Evolutionary conservation across 1,140 invertebrate species (phyloP), one percentile per base, ranked within the genome.

Genomic region (Theocolax elegans): DNA sequence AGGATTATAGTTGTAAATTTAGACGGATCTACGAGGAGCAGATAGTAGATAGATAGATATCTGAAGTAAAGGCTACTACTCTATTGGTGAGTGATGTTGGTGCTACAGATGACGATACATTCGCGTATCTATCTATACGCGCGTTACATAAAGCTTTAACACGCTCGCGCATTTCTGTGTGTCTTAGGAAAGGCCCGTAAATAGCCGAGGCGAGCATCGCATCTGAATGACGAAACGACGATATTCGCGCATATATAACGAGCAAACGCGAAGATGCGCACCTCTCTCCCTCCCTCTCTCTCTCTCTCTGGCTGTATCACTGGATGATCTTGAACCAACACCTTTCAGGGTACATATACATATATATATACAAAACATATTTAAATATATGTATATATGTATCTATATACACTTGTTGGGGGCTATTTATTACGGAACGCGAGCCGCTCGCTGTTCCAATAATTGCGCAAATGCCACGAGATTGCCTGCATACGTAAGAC

Each of bases 281-380:
- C 4, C n/a, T n/a, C n/a, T n/a, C n/a, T n/a, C n/a, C n/a, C n/a
- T n/a, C n/a, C n/a, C n/a, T n/a, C n/a, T n/a, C n/a, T n/a, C n/a
- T n/a, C n/a, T n/a, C n/a, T n/a, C n/a, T n/a, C n/a, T n/a, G n/a
- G n/a, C 76, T 77, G 78, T 80, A 80, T 81, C 77, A 75, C 71
- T 70, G 71, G 74, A 75, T 80, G 80, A 80, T 83, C 80, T 81
- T 82, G 80, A 83, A 83, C 79, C 78, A 81, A 82, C 80, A 82
- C 80, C 81, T 82, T 80, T 80, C 79, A 79, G 79, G 77, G 75
- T 75, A 82, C 76, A 79, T 77, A 77, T 76, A 74, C 67, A 74
- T 75, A 79, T 81, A 80, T 82, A 79, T 80, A 78, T 13, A 54
- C 25, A 49, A 7, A 12, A 13, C 8, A 49, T 17, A 21, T 8